A percentile compares a stretch with the other conserved stretches of the same genome.
phyloP scores from a whole-genome alignment of 2,888 invertebrate species.

The Cataglyphis rosenhaueri region DNA sequence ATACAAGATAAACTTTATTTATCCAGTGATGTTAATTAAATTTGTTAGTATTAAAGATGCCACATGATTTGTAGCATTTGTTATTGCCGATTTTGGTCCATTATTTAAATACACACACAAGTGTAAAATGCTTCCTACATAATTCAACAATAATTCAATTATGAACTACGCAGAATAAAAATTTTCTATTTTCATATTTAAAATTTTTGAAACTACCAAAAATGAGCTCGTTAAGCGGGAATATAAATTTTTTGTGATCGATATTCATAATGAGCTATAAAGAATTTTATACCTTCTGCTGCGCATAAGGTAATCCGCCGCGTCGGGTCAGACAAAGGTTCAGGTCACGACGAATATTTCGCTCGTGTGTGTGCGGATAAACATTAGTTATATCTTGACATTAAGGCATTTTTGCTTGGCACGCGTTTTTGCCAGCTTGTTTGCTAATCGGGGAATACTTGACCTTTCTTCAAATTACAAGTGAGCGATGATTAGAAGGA shows the following conservation, averaged over 20 bases:
- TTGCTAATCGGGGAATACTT: background rate
- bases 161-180: background rate
- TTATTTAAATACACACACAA: background rate
- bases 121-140: background rate
- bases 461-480: conserved; percentile 27
- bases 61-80: background rate
- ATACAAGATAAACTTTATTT: conserved; percentile 3
- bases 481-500: background rate
- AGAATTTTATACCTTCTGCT: background rate
- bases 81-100: background rate
- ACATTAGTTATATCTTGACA: conserved; percentile 33
- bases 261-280: background rate
- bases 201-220: background rate
- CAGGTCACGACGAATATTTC: conserved; percentile 21
- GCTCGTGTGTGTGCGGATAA: background rate
- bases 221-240: background rate
- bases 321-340: background rate
- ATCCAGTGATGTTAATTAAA: background rate
- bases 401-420: conserved; percentile 15
- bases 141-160: background rate
- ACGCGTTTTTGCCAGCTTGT: conserved; percentile 2
- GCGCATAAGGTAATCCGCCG: background rate
- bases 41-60: background rate
- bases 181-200: background rate
- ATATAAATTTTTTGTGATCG: background rate